Conservation (phyloP, 1,140 invertebrate genomes). For the Bombus sibiricus region DNA sequence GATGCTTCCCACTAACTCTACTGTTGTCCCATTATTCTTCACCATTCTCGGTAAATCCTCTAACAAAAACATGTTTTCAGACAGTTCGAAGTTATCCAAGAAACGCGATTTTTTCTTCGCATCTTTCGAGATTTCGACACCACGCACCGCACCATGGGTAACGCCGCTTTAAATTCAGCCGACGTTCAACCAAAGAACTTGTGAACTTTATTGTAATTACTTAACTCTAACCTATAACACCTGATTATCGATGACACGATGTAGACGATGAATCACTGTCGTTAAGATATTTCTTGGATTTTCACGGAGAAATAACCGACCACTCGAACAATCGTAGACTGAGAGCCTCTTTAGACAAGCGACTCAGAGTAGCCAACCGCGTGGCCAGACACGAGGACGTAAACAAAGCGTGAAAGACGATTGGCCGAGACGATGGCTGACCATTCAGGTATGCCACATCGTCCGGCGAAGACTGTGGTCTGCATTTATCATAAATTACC, state of each 20-base stretch:
- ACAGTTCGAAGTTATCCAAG: neutral
- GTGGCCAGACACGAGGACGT: conserved; percentile 52
- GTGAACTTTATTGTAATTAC: neutral
- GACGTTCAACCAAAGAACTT: neutral
- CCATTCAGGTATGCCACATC: conserved; percentile 38
- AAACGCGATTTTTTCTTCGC: neutral
- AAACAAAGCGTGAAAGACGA: conserved; percentile 60
- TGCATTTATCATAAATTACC: neutral
- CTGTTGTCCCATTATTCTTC: neutral
- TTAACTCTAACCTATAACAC: neutral
- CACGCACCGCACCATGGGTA: neutral
- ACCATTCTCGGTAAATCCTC: neutral
- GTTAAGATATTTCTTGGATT: neutral
- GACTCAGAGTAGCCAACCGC: conserved; percentile 40
- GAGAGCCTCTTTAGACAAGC: conserved; percentile 44
- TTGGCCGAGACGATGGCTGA: conserved; percentile 69
- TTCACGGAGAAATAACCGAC: conserved; percentile 8
- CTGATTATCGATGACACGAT: neutral
- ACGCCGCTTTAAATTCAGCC: neutral
- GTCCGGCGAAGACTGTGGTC: neutral
- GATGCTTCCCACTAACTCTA: neutral
- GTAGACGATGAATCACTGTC: neutral
- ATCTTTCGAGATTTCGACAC: neutral
- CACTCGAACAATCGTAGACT: conserved; percentile 54
- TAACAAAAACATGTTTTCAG: neutral